Evolutionary conservation across 2,888 invertebrate genomes (phyloP), one percentile per base, ranked within the genome.

Genomic region (Atherix ibis): DNA sequence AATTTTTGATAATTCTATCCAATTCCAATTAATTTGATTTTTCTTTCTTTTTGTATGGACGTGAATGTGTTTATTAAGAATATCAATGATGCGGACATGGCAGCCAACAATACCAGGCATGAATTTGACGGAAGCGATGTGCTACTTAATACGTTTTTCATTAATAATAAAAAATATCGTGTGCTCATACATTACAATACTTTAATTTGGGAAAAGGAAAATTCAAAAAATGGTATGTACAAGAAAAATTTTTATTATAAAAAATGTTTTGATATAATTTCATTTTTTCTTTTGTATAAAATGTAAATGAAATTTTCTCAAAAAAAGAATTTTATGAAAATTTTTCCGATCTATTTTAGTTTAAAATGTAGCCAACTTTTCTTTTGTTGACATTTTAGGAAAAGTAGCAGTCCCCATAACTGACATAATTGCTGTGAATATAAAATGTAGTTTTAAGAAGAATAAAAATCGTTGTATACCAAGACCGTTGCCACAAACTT

Each of bases 161-260:
- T 69, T 37, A 67, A 67, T 43, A 72, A 70, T 48, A 73, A 71
- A 54, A 64, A 68, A 44, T 69, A 68, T 49, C 65, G 68, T 40
- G 73, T 73, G 12, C 68, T 73, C 53, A 68, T 74, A 43, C 71
- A 74, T 53, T 66, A 66, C 34, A 67, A 68, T 42, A 67, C 64
- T 35, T 56, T 76, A 37, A 68, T 71, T 31, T 76, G 76, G 75
- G 74, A 75, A 48, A 68, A 66, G 30, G 65, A 66, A 15, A 40
- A 38, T 17, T 24, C 38, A 8, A 66, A 68, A 34, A 63, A 63
- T 49, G 64, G 70, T 70, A 58, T 65, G 65, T 58, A 15, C 16
- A 13, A 18, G 27, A 16, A 13, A 26, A 10, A 24, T 15, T 5
- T 4, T 9, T 10, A 31, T 17, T 31, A 22, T 15, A 17, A 16